phyloP scores from a whole-genome alignment of 2,113 vertebrate species.

The Epinephelus cyanopodus region DNA sequence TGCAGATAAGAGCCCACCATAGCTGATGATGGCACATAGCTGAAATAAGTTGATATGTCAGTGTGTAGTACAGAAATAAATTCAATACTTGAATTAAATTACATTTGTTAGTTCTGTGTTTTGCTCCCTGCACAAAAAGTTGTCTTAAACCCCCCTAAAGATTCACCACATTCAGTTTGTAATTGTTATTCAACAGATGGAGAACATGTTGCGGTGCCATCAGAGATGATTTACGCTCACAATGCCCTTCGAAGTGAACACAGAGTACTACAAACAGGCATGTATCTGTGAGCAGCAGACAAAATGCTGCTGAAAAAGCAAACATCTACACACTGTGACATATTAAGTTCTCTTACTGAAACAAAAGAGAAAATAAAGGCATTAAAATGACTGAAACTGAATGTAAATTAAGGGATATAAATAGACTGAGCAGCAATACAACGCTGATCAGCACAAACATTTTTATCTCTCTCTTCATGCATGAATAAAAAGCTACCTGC shows the following conservation, averaged over 20 bases:
- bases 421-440: not conserved
- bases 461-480: constrained; percentile 2
- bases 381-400: not conserved
- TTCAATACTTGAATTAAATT: not conserved
- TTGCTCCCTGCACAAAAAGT: not conserved
- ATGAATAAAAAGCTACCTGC: constrained; percentile 24
- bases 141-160: not conserved
- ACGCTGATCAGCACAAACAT: not conserved
- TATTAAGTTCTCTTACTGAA: too few relatives aligned
- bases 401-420: not conserved
- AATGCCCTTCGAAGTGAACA: constrained; percentile 23
- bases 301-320: not conserved
- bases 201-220: constrained; percentile 15
- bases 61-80: not conserved
- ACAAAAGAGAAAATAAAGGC: not conserved
- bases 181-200: not conserved
- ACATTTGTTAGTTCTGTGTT: not conserved
- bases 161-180: not conserved
- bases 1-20: not conserved
- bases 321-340: not conserved
- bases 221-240: not conserved
- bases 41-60: not conserved
- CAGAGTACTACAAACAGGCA: constrained; percentile 5
- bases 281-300: not conserved
- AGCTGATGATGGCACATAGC: not conserved